phyloP scores from a whole-genome alignment of 37 sponge, comb jelly and placozoan genomes.

The Amphimedon queenslandica region DNA sequence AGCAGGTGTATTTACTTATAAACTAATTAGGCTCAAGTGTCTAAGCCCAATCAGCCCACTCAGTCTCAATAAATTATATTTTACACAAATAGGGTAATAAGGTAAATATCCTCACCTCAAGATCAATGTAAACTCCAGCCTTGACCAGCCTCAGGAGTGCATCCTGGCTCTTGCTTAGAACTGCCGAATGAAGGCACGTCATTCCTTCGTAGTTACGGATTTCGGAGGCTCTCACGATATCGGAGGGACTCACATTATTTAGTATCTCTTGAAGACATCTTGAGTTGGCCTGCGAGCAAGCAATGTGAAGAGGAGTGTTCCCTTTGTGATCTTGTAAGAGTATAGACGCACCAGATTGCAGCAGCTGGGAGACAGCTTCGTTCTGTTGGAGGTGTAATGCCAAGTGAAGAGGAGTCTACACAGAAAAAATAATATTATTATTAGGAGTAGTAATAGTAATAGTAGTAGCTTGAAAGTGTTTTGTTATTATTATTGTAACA shows the following conservation, averaged over 20 bases:
- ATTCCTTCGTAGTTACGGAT: slow-evolving; percentile 57
- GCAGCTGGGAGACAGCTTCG: slow-evolving; percentile 48
- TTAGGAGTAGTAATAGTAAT: too few relatives aligned
- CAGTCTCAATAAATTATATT: too few relatives aligned
- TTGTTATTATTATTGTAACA: not conserved
- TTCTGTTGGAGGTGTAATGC: slow-evolving; percentile 65
- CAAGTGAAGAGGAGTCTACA: slow-evolving; percentile 76
- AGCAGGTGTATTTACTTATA: too few relatives aligned
- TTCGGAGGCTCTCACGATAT: slow-evolving; percentile 23
- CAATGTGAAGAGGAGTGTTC: slow-evolving; percentile 81
- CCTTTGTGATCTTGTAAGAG: slow-evolving; percentile 69
- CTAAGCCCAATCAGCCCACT: too few relatives aligned
- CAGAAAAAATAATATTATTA: not conserved
- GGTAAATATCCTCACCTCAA: slow-evolving; percentile 48
- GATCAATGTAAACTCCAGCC: slow-evolving; percentile 63
- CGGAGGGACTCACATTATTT: slow-evolving; percentile 7
- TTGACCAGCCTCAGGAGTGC: slow-evolving; percentile 48
- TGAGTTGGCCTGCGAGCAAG: slow-evolving; percentile 35
- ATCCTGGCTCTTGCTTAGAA: slow-evolving; percentile 25
- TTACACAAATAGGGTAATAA: too few relatives aligned
- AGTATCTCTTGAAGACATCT: slow-evolving; percentile 54
- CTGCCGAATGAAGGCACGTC: slow-evolving; percentile 69
- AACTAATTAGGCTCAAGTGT: too few relatives aligned
- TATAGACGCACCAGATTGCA: slow-evolving; percentile 49
- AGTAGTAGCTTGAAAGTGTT: too few relatives aligned